Evolutionary conservation across 2,888 invertebrate genomes (phyloP).

Genomic region (Neria commutata): DNA sequence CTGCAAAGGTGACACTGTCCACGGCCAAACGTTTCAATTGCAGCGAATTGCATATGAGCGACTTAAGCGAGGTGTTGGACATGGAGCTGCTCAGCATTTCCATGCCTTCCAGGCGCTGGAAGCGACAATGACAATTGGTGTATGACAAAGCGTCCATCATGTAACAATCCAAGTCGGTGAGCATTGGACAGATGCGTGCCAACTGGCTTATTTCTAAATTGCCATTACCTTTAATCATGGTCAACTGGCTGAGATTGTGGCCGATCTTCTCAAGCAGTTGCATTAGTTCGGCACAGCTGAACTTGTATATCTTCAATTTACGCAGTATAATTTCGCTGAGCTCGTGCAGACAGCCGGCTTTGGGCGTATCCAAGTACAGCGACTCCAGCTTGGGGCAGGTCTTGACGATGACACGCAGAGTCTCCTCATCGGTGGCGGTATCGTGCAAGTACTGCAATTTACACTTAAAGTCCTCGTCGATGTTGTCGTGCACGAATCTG

Average conservation of each 20-base stretch:
- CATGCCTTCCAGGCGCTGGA: constrained; percentile 69
- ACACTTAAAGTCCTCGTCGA: constrained; percentile 67
- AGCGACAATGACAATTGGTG: constrained; percentile 64
- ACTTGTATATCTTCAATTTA: constrained; percentile 69
- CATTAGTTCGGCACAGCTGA: constrained; percentile 68
- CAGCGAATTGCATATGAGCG: constrained; percentile 68
- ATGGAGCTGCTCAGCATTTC: constrained; percentile 73
- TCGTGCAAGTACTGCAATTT: constrained; percentile 73
- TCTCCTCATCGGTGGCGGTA: constrained; percentile 67
- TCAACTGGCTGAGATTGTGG: constrained; percentile 65
- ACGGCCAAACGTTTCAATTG: constrained; percentile 70
- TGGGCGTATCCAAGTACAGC: constrained; percentile 70
- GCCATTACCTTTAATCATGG: constrained; percentile 67
- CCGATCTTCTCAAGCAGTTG: constrained; percentile 67
- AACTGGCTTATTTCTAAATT: constrained; percentile 68
- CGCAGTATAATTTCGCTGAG: constrained; percentile 57
- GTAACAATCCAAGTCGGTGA: constrained; percentile 71
- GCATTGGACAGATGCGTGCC: constrained; percentile 67
- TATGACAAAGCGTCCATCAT: constrained; percentile 69
- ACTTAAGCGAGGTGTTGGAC: constrained; percentile 65
- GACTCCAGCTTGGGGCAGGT: constrained; percentile 70
- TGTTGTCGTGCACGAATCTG: constrained; percentile 65
- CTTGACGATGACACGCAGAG: constrained; percentile 67
- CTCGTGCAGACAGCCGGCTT: constrained; percentile 59
- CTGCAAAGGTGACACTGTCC: constrained; percentile 70